A percentile compares a stretch with the other conserved stretches of the same genome.
These are phyloP conservation scores for Stenolophus ochropezus DNA, from an alignment of 2,888 invertebrate species.

Conservation along the genomic window DNA sequence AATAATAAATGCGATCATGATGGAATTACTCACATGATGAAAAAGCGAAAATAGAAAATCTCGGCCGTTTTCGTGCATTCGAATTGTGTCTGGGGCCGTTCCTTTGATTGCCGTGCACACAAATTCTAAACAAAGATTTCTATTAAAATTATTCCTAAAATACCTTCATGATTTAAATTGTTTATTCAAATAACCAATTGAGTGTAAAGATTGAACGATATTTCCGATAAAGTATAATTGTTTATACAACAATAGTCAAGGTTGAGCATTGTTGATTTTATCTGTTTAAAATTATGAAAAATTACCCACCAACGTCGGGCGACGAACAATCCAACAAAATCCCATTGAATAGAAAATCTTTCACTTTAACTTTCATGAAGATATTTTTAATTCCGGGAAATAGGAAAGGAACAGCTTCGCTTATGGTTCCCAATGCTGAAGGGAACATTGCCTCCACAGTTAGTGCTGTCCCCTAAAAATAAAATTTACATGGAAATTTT, in stretches of 20 bases:
- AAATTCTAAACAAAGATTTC: conserved; percentile 64
- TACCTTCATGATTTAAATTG: background rate
- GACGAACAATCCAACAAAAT: conserved; percentile 75
- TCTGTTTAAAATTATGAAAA: conserved; percentile 7
- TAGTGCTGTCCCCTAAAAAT: conserved; percentile 72
- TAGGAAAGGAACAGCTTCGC: conserved; percentile 74
- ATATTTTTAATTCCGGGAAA: conserved; percentile 74
- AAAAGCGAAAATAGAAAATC: conserved; percentile 77
- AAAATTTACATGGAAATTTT: background rate
- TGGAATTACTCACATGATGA: conserved; percentile 73
- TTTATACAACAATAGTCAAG: background rate
- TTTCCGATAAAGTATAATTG: background rate
- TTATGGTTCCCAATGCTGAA: conserved; percentile 72
- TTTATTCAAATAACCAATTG: background rate
- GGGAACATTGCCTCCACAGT: conserved; percentile 73
- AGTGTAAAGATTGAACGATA: background rate
- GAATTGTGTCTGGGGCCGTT: conserved; percentile 71
- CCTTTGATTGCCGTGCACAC: conserved; percentile 68
- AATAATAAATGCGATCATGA: conserved; percentile 20
- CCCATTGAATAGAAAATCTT: conserved; percentile 77
- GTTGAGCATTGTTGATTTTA: background rate
- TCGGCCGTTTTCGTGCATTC: conserved; percentile 72
- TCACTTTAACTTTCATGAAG: conserved; percentile 74
- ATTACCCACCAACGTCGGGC: conserved; percentile 73
- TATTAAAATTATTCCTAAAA: background rate